Evolutionary conservation across 2,797 vertebrate genomes (phyloP).

Genomic region (Leptodactylus fallax): DNA sequence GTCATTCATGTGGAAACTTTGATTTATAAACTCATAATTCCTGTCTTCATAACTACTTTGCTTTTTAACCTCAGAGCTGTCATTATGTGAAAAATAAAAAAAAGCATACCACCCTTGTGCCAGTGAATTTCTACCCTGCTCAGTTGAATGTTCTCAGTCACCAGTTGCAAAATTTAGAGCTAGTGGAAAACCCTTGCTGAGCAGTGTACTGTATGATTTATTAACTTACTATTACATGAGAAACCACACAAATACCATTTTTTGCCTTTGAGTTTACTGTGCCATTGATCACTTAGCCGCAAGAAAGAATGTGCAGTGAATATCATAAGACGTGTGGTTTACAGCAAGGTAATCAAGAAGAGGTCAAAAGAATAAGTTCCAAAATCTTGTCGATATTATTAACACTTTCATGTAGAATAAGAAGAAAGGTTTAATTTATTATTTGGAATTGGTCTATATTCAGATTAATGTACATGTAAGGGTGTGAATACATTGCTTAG

Average conservation of each 20-base stretch:
- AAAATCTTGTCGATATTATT: not conserved
- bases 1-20: constrained; percentile 34
- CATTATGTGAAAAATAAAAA: constrained; percentile 19
- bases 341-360: not conserved
- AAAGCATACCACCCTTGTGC: constrained; percentile 1
- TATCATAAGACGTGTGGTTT: constrained; percentile 37
- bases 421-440: too few relatives aligned
- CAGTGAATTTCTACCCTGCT: constrained; percentile 20
- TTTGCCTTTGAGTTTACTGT: constrained; percentile 52
- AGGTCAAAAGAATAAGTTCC: not conserved
- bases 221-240: constrained; percentile 53
- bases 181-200: constrained; percentile 7
- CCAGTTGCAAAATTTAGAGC: constrained; percentile 33
- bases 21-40: constrained; percentile 53
- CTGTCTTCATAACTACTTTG: constrained; percentile 53
- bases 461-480: too few relatives aligned
- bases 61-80: constrained; percentile 47
- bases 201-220: constrained; percentile 45
- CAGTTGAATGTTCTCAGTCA: not conserved
- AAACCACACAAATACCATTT: constrained; percentile 58
- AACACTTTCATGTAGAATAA: not conserved
- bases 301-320: constrained; percentile 44
- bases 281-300: constrained; percentile 54
- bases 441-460: too few relatives aligned
- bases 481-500: too few relatives aligned